Evolutionary conservation across 2,113 vertebrate species (phyloP), one percentile per base, ranked within the genome.

Genomic region (Muntiacus reevesi): DNA sequence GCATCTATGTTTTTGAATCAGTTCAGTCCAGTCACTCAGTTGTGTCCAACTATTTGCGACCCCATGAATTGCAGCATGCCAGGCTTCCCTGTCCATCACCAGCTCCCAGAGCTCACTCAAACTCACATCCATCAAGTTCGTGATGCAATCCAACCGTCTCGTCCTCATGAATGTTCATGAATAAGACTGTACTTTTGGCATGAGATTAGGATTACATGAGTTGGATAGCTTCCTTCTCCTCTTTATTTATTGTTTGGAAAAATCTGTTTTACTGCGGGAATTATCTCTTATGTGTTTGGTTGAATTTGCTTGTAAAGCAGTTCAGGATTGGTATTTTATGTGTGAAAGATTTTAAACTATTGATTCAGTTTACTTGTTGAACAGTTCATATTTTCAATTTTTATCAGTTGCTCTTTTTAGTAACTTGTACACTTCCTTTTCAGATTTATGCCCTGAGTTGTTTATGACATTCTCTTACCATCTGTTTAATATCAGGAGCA

Each of bases 281-380:
- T 85, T 57, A 8, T 15, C 28, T 45, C 14, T 57, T 55, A 86
- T 4, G 8, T 59, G 40, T 93, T 36, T 93, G 54, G 64, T 92
- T 83, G 60, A 60, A 93, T 19, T 67, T 67, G 47, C 40, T 82
- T 27, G 27, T 54, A 86, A 87, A 76, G 17, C 2, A n/a, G 6
- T 93, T 97, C 7, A 82, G 43, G 54, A 91, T 76, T 87, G 27
- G 23, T 90, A 21, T n/a, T 81, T 88, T 86, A 21, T 82, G 81
- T 91, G n/a, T 91, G 55, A n/a, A 94, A 93, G 30, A 82, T 71
- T 87, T 95, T 54, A 93, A 71, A 59, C 54, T 85, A 64, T 50
- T 79, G 27, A 85, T 60, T 86, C 40, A 74, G 16, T 81, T 91
- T 85, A 54, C 15, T 59, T 95, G 55, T 78, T 71, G 13, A 83